Evolutionary conservation across 2,888 invertebrate genomes (phyloP), one percentile per base, ranked within the genome.

Genomic region (Harmothoe impar): DNA sequence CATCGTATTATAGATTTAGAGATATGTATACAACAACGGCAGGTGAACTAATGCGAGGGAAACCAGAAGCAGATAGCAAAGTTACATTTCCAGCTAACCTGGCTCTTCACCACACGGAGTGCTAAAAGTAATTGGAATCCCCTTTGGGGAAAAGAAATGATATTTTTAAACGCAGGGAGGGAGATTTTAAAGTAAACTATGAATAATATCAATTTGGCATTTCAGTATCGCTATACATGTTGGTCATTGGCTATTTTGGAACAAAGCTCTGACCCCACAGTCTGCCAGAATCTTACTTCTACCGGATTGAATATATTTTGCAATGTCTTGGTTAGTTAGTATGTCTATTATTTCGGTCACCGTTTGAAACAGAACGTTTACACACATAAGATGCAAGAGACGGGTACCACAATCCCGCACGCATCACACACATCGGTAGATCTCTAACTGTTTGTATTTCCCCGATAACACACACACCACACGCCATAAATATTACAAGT

Each of bases 401-500:
- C 33, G 81, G 43, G 81, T 33, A 15, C 20, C 20, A 35, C 20
- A 35, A 33, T 43, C 81, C 81, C 35, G 43, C 12, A 17, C 35
- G 25, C 72, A 29, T 15, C 72, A 72, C 31, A 72, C 72, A 72
- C 81, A 81, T n/a, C 81, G 81, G 81, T 81, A 43, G 81, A 81
- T n/a, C 35, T 31, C 77, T 43, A 7, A 10, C 10, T 43, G 29
- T 23, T 31, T 77, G n/a, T 77, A 25, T 77, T 25, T 81, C 43
- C 81, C 81, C 81, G 7, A 23, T 23, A 81, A 86, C 29, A 86
- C 84, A 43, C 86, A 86, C 86, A 86, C n/a, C 86, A 86, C 86
- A 86, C 56, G 52, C 54, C 86, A 86, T 86, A 86, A 86, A 86
- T 86, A 86, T 86, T 86, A 86, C 86, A 86, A 52, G 56, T 25